Conservation (phyloP, 2,888 invertebrate species). For the Agrotis exclamationis region DNA sequence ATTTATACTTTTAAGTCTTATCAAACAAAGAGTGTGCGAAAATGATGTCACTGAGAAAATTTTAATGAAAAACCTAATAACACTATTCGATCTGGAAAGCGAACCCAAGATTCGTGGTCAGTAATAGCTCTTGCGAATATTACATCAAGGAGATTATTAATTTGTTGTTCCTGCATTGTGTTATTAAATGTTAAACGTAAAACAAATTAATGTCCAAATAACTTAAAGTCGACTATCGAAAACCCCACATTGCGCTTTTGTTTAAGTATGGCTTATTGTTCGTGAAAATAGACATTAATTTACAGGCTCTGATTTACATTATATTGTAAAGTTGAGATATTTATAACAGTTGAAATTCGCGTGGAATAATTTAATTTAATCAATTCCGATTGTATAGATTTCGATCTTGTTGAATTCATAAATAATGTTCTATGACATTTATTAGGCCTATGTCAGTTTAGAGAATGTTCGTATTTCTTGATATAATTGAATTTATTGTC, state of each 20-base stretch:
- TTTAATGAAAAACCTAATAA: not conserved
- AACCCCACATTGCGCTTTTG: not conserved
- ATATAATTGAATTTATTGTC: not conserved
- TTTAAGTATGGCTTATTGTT: not conserved
- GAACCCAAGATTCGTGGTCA: not conserved
- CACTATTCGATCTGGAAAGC: not conserved
- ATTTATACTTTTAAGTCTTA: no score
- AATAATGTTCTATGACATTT: conserved; percentile 23
- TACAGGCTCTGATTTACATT: not conserved
- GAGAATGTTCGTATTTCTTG: conserved; percentile 13
- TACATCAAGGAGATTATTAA: no score
- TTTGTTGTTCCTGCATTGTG: no score
- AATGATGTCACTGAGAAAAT: not conserved
- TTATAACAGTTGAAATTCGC: conserved; percentile 23
- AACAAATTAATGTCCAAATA: no score
- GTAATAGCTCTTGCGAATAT: no score
- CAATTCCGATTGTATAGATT: conserved; percentile 17
- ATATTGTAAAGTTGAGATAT: conserved; percentile 19
- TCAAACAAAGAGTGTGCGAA: no score
- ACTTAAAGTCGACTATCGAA: not conserved
- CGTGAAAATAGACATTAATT: not conserved
- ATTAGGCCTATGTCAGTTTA: conserved; percentile 8
- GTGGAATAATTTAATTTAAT: conserved; percentile 46
- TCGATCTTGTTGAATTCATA: conserved; percentile 25
- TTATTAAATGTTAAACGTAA: no score